Conservation (phyloP, 1,140 invertebrate species). For the Calliphora vicina region DNA sequence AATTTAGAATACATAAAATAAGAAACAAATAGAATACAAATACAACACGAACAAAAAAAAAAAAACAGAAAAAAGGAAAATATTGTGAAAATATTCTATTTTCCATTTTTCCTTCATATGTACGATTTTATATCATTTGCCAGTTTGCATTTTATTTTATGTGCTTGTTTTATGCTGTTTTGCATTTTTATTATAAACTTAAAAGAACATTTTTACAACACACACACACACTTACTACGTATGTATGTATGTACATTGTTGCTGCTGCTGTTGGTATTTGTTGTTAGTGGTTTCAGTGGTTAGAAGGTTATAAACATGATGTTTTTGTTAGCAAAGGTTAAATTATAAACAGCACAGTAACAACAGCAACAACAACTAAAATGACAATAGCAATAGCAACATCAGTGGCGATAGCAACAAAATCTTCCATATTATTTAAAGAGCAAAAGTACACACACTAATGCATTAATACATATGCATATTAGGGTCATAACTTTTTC, state of each 20-base stretch:
- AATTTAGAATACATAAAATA: not conserved
- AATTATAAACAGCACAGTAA: not conserved
- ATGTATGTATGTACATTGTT: too few relatives aligned
- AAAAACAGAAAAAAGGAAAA: not conserved
- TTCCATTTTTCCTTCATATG: not conserved
- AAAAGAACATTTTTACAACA: slow-evolving; percentile 11
- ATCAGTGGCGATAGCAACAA: not conserved
- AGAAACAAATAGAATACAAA: not conserved
- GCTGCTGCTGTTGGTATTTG: not conserved
- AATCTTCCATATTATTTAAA: not conserved
- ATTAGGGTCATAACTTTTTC: too few relatives aligned
- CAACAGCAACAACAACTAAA: not conserved
- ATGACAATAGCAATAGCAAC: not conserved
- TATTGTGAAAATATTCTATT: not conserved
- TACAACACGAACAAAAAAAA: not conserved
- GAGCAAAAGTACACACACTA: not conserved
- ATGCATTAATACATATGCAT: not conserved
- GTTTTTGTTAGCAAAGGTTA: slow-evolving; percentile 16
- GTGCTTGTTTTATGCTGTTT: slow-evolving; percentile 7
- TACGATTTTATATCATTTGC: not conserved
- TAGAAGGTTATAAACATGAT: slow-evolving; percentile 16
- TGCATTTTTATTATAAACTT: slow-evolving; percentile 17
- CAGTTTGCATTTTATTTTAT: slow-evolving; percentile 6
- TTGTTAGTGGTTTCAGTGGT: slow-evolving; percentile 5
- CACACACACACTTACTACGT: not conserved